phyloP scores from a whole-genome alignment of 2,888 invertebrate species.

The Euproctis similis region DNA sequence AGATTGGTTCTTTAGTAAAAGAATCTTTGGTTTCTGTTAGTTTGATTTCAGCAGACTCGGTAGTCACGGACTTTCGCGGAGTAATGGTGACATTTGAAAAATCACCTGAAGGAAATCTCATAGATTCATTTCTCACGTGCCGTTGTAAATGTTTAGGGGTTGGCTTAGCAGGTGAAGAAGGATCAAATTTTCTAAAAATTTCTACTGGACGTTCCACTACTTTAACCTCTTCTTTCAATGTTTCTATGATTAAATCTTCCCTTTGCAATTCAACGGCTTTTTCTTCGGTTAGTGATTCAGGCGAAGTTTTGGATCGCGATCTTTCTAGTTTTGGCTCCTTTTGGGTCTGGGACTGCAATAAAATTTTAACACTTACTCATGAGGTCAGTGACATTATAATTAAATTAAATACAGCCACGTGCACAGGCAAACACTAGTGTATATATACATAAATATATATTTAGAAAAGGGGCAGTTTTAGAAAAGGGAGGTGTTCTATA shows the following conservation, averaged over 20 bases:
- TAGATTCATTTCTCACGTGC: slow-evolving; percentile 72
- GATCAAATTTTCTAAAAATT: slow-evolving; percentile 63
- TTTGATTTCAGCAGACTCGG: slow-evolving; percentile 64
- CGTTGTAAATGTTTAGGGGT: slow-evolving; percentile 71
- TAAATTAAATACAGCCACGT: too few relatives aligned
- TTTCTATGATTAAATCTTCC: slow-evolving; percentile 31
- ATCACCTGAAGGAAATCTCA: slow-evolving; percentile 72
- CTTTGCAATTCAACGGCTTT: slow-evolving; percentile 32
- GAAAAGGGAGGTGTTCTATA: too few relatives aligned
- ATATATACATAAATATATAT: too few relatives aligned
- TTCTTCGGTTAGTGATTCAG: slow-evolving; percentile 51
- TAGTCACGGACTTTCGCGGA: slow-evolving; percentile 56
- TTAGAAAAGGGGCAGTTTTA: too few relatives aligned
- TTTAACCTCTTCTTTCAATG: slow-evolving; percentile 48
- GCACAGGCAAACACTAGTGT: too few relatives aligned
- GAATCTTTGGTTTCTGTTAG: slow-evolving; percentile 45
- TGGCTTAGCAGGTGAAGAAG: slow-evolving; percentile 65
- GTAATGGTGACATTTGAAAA: slow-evolving; percentile 70
- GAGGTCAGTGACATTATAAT: too few relatives aligned
- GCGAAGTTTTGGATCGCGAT: slow-evolving; percentile 57
- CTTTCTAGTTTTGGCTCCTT: slow-evolving; percentile 59
- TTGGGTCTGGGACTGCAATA: too few relatives aligned
- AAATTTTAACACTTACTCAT: too few relatives aligned
- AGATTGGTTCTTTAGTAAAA: slow-evolving; percentile 52
- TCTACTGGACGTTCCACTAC: slow-evolving; percentile 49